Evolutionary conservation across 2,113 vertebrate species (phyloP).

Genomic region (Chitala chitala): DNA sequence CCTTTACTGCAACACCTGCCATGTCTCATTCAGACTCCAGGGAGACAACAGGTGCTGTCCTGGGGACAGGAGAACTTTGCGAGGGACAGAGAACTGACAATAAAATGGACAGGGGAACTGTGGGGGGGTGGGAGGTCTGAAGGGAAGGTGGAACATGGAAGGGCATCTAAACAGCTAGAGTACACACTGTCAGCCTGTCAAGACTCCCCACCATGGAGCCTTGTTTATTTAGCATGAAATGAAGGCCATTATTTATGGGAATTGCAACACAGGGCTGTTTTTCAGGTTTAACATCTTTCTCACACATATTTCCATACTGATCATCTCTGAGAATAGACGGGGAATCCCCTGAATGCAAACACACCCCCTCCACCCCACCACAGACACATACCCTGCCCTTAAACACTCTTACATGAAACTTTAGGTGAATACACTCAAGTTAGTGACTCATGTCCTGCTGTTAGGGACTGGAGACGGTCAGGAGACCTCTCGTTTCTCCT

Average conservation of each 20-base stretch:
- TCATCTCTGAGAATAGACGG: neutral
- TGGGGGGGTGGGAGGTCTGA: neutral
- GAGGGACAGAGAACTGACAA: neutral
- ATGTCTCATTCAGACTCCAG: neutral
- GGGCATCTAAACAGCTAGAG: neutral
- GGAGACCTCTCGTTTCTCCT: too few relatives aligned
- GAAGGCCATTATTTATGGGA: neutral
- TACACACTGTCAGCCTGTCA: neutral
- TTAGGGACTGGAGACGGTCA: neutral
- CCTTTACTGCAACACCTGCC: slow-evolving; percentile 13
- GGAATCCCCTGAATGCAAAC: slow-evolving; percentile 15
- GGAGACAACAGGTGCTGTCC: slow-evolving; percentile 3
- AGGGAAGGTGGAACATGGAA: neutral
- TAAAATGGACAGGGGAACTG: neutral
- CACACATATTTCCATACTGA: neutral
- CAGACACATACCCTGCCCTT: neutral
- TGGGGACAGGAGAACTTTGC: neutral
- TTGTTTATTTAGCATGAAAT: neutral
- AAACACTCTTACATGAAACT: neutral
- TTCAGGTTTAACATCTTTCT: slow-evolving; percentile 27
- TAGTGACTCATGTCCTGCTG: too few relatives aligned
- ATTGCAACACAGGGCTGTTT: neutral
- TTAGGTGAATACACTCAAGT: neutral
- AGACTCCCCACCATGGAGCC: neutral
- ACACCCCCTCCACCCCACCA: neutral